Percentiles rank a stretch among this genome's conserved stretches.
phyloP scores from a whole-genome alignment of 2,888 invertebrate species.

The Pseudococcus jackbeardsleyi region DNA sequence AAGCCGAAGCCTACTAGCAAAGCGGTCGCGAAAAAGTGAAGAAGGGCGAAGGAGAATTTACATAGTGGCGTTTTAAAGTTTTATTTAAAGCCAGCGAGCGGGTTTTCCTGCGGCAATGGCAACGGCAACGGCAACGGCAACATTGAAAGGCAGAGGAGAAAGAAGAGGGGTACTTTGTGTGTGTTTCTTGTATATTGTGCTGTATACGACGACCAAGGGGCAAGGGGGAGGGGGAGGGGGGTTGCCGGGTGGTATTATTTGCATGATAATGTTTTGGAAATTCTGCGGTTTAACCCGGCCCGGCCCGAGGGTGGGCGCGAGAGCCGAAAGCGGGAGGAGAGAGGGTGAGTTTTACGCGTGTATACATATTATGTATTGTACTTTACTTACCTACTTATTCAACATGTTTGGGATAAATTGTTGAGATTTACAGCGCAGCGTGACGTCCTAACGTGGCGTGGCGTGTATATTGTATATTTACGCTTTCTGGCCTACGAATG shows the following conservation, averaged over 20 bases:
- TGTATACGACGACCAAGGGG: background rate
- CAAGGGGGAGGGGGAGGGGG: background rate
- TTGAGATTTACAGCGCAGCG: conserved; percentile 1
- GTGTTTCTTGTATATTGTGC: no score
- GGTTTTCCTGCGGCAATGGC: conserved; percentile 8
- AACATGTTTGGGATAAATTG: conserved; percentile 14
- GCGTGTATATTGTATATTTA: no score
- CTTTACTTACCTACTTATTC: no score
- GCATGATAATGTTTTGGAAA: conserved; percentile 13
- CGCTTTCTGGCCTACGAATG: no score
- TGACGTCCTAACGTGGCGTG: background rate
- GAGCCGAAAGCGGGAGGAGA: background rate
- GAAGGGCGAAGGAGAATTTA: background rate
- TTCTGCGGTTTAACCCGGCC: background rate
- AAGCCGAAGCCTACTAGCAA: background rate
- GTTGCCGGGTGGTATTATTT: background rate
- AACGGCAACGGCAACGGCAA: no score
- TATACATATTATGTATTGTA: no score
- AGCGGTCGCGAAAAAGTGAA: background rate
- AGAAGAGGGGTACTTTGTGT: background rate
- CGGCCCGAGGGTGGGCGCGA: background rate
- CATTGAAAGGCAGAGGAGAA: background rate
- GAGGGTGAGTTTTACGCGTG: background rate
- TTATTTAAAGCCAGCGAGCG: conserved; percentile 30
- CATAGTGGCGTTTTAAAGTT: conserved; percentile 42